phyloP scores from a whole-genome alignment of 2,888 invertebrate genomes.

The Dysmachus trigonus region DNA sequence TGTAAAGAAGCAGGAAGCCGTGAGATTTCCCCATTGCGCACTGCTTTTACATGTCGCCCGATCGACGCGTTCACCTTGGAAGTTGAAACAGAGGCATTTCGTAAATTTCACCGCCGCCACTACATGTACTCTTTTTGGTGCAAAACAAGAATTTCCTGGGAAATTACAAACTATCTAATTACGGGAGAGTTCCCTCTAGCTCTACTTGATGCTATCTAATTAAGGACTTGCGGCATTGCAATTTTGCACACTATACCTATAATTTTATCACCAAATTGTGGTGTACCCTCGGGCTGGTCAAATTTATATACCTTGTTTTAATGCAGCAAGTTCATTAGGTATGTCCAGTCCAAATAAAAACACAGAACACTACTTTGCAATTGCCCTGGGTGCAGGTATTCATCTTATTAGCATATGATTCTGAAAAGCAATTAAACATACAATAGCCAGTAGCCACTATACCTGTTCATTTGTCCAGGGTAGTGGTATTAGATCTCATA shows the following conservation, averaged over 20 bases:
- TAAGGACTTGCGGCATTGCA: background rate
- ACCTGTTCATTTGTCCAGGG: background rate
- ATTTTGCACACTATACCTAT: background rate
- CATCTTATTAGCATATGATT: background rate
- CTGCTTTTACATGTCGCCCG: slow-evolving; percentile 10
- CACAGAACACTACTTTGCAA: background rate
- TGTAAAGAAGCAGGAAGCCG: slow-evolving; percentile 8
- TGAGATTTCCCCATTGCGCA: slow-evolving; percentile 25
- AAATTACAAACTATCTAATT: background rate
- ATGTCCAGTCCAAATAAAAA: background rate
- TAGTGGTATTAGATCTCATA: background rate
- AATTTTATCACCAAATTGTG: background rate
- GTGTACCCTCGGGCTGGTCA: background rate
- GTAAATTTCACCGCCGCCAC: background rate
- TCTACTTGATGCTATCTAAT: background rate
- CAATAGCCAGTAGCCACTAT: background rate
- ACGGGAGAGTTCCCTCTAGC: background rate
- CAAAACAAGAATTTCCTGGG: background rate
- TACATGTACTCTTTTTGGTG: background rate
- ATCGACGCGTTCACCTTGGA: slow-evolving; percentile 12
- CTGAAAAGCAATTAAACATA: background rate
- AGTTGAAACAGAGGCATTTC: slow-evolving; percentile 10
- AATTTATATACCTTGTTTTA: background rate
- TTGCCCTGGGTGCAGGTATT: background rate
- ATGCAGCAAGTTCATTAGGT: background rate